A percentile compares a stretch with the other conserved stretches of the same genome.
Evolutionary conservation across 2,113 vertebrate species (phyloP).

Genomic region (Gadus chalcogrammus): DNA sequence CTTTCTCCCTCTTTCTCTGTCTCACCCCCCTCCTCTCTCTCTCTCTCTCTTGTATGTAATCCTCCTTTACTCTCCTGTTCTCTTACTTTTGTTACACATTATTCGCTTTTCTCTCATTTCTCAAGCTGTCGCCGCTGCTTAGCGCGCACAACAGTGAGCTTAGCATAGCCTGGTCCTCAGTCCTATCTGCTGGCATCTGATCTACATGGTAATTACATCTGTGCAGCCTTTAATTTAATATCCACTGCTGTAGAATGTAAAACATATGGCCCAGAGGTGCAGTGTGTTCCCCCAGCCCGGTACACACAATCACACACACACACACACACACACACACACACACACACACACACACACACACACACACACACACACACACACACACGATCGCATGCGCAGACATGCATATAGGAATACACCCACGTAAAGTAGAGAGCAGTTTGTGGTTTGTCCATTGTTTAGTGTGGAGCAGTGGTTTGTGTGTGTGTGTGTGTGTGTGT

Average conservation of each 20-base stretch:
- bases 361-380: slow-evolving; percentile 3
- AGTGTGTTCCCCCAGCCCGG: slow-evolving; percentile 16
- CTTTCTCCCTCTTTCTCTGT: too few relatives aligned
- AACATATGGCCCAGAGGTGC: slow-evolving; percentile 39
- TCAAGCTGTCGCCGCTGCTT: slow-evolving; percentile 2
- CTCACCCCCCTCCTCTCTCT: background rate
- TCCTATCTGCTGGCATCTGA: slow-evolving; percentile 6
- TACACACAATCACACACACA: slow-evolving; percentile 19
- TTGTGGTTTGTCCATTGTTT: too few relatives aligned
- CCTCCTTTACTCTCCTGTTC: too few relatives aligned
- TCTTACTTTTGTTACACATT: too few relatives aligned
- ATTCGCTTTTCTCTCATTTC: slow-evolving; percentile 7
- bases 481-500: too few relatives aligned
- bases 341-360: slow-evolving; percentile 11
- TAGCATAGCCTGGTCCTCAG: background rate
- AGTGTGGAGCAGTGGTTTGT: too few relatives aligned
- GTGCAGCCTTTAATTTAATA: slow-evolving; percentile 54
- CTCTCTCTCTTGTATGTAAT: slow-evolving; percentile 21
- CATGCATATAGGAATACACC: background rate
- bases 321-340: slow-evolving; percentile 10
- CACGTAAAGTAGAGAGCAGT: slow-evolving; percentile 7
- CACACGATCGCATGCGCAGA: background rate
- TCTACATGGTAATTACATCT: slow-evolving; percentile 65
- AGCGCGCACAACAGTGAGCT: slow-evolving; percentile 28
- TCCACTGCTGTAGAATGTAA: slow-evolving; percentile 38